These are phyloP conservation scores for Osmerus mordax DNA, from an alignment of 2,113 vertebrate genomes.

Conservation along the genomic window DNA sequence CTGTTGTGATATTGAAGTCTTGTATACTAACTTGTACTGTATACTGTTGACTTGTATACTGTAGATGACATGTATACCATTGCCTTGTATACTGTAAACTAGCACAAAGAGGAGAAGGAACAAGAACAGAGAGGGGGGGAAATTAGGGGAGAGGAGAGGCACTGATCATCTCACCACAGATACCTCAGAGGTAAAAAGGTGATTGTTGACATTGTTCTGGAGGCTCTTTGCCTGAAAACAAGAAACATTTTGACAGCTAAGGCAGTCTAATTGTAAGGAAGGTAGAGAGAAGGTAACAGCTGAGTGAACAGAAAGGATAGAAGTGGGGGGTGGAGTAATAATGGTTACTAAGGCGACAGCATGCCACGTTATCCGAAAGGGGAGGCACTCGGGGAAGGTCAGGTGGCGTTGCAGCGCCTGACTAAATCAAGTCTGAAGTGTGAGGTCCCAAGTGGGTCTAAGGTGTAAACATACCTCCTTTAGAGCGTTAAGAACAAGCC, in stretches of 20 bases:
- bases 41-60: background rate
- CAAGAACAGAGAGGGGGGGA: too few species aligned
- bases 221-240: constrained; percentile 39
- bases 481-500: constrained; percentile 44
- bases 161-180: background rate
- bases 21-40: background rate
- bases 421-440: constrained; percentile 63
- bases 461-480: constrained; percentile 49
- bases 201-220: constrained; percentile 54
- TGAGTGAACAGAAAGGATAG: constrained; percentile 1
- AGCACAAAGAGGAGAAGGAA: too few species aligned
- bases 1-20: background rate
- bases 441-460: constrained; percentile 39
- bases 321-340: constrained; percentile 42
- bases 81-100: too few species aligned
- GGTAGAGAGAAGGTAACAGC: constrained; percentile 16
- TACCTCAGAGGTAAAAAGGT: background rate
- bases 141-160: too few species aligned
- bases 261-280: too few species aligned
- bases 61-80: background rate
- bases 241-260: background rate
- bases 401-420: constrained; percentile 40
- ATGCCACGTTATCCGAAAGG: constrained; percentile 34
- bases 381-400: constrained; percentile 46
- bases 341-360: constrained; percentile 58